Conservation (phyloP, 2,113 vertebrate species). For the Centrocercus urophasianus region DNA sequence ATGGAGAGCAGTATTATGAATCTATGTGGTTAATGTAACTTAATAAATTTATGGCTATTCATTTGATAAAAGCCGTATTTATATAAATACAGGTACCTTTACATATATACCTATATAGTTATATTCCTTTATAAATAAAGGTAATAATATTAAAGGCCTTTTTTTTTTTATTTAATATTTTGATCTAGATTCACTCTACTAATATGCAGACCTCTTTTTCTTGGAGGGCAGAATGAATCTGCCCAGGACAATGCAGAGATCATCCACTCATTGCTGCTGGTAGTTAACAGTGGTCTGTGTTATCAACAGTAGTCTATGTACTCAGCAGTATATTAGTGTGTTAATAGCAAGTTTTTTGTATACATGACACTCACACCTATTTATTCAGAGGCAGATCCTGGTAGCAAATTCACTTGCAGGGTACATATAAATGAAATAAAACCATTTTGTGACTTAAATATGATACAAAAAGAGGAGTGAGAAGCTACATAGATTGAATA, state of each 20-base stretch:
- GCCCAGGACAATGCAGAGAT: background rate
- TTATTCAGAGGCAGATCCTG: background rate
- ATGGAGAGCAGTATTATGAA: background rate
- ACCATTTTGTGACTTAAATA: background rate
- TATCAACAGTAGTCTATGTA: background rate
- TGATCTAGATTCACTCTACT: background rate
- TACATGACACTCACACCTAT: background rate
- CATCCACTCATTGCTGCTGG: background rate
- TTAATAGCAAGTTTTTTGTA: background rate
- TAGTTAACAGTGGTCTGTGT: background rate
- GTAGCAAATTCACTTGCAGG: background rate
- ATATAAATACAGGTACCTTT: too few relatives aligned
- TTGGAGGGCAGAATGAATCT: background rate
- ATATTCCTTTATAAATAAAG: too few relatives aligned
- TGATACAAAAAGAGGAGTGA: background rate
- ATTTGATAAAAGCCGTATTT: background rate
- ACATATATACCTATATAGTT: too few relatives aligned
- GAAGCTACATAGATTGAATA: background rate
- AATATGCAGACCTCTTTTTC: background rate
- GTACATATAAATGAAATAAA: background rate
- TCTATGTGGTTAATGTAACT: background rate
- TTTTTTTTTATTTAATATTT: background rate
- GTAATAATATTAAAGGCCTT: too few relatives aligned
- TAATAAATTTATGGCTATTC: background rate
- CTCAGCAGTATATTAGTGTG: background rate